These are phyloP conservation scores for Acleris cristana DNA, from an alignment of 2,888 invertebrate genomes.

Conservation along the genomic window DNA sequence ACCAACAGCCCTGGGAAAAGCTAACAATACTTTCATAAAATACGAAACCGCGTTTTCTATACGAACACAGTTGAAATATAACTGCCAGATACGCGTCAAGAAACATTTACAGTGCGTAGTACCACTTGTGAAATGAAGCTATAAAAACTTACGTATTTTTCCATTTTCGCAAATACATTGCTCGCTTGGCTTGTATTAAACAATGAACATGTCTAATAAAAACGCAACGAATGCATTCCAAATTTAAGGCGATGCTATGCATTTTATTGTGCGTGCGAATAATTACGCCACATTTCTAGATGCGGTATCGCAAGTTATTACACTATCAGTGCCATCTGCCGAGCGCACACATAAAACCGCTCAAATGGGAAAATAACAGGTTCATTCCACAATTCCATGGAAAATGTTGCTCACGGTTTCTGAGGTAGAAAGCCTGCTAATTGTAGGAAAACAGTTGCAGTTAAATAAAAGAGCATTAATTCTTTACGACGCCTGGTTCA, in stretches of 20 bases:
- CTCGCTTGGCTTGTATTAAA: conserved; percentile 8
- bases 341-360: conserved; percentile 75
- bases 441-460: conserved; percentile 58
- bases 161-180: conserved; percentile 9
- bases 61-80: conserved; percentile 30
- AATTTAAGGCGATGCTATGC: conserved; percentile 44
- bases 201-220: conserved; percentile 23
- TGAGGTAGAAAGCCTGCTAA: conserved; percentile 72
- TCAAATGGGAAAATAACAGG: conserved; percentile 83
- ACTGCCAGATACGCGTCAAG: conserved; percentile 33
- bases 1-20: conserved; percentile 32
- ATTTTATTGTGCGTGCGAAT: conserved; percentile 74
- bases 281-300: conserved; percentile 80
- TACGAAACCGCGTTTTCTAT: conserved; percentile 35
- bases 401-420: conserved; percentile 69
- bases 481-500: conserved; percentile 46
- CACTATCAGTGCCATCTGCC: conserved; percentile 73
- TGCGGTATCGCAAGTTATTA: conserved; percentile 60
- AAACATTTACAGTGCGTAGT: conserved; percentile 39
- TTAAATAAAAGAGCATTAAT: conserved; percentile 48
- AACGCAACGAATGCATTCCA: conserved; percentile 36
- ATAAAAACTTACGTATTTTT: conserved; percentile 28
- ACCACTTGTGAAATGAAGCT: conserved; percentile 43
- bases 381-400: conserved; percentile 77
- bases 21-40: conserved; percentile 37